These are phyloP conservation scores for Lepidochrysops patricia DNA, from an alignment of 2,888 invertebrate species.

Conservation along the genomic window DNA sequence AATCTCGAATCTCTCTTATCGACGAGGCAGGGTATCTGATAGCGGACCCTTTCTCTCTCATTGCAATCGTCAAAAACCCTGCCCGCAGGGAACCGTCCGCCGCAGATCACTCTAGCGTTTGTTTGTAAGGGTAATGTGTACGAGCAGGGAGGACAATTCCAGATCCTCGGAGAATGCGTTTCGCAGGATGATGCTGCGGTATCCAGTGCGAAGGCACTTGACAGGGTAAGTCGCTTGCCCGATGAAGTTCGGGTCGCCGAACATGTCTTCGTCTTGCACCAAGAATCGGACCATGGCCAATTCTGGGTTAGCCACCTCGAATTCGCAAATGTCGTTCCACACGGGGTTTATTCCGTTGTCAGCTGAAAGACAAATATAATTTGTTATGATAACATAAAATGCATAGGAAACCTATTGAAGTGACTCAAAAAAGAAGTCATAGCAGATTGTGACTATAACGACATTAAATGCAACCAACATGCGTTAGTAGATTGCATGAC, in stretches of 20 bases:
- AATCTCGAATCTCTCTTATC: neutral
- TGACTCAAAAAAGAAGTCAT: no score
- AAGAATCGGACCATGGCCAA: conserved; percentile 90
- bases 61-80: neutral
- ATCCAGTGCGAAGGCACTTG: conserved; percentile 87
- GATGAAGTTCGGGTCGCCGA: conserved; percentile 96
- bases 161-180: conserved; percentile 95
- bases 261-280: conserved; percentile 96
- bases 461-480: no score
- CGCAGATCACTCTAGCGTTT: neutral
- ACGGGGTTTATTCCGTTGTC: conserved; percentile 96
- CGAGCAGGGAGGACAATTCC: conserved; percentile 91
- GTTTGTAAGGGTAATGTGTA: conserved; percentile 70
- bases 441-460: no score
- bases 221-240: conserved; percentile 96
- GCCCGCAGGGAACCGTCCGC: neutral
- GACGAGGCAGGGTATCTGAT: no score
- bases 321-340: conserved; percentile 92
- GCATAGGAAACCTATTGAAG: no score
- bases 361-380: conserved; percentile 54
- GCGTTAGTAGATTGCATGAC: no score
- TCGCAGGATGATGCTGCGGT: conserved; percentile 90
- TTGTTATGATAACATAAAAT: no score
- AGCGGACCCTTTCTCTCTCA: neutral
- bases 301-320: conserved; percentile 86